A percentile compares a stretch with the other conserved stretches of the same genome.
Evolutionary conservation across 2,113 vertebrate species (phyloP).

Genomic region (Mobula birostris): DNA sequence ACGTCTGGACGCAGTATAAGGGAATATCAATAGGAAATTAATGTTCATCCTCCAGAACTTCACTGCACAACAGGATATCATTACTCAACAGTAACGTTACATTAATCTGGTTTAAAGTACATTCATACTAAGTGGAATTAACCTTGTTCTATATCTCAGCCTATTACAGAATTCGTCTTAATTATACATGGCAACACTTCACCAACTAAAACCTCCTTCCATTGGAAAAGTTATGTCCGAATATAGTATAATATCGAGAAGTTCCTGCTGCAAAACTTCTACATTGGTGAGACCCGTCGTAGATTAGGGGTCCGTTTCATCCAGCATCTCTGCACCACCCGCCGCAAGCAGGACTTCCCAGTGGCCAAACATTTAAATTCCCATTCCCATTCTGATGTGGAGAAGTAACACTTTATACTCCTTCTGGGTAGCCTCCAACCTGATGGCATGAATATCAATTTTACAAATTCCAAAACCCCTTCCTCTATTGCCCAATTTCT

Average conservation of each 20-base stretch:
- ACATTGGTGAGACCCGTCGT: too few relatives aligned
- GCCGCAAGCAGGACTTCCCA: too few relatives aligned
- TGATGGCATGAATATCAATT: too few relatives aligned
- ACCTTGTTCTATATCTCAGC: background rate
- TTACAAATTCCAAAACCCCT: too few relatives aligned
- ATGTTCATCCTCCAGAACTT: slow-evolving; percentile 4
- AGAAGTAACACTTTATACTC: too few relatives aligned
- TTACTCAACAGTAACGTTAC: slow-evolving; percentile 9
- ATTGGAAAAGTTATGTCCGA: background rate
- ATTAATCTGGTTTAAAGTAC: background rate
- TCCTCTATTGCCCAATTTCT: too few relatives aligned
- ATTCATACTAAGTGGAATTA: background rate
- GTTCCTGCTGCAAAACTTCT: background rate
- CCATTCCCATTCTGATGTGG: too few relatives aligned
- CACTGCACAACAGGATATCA: slow-evolving; percentile 35
- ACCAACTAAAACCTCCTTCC: background rate
- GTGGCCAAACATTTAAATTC: too few relatives aligned
- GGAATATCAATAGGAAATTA: slow-evolving; percentile 34
- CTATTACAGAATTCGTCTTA: background rate
- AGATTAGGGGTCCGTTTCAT: too few relatives aligned
- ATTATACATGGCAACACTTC: background rate
- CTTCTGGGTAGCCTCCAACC: too few relatives aligned
- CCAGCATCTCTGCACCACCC: too few relatives aligned
- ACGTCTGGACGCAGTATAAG: slow-evolving; percentile 31
- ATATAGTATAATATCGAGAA: background rate